Conservation (phyloP, 1,140 invertebrate species). For the Paralvinella palmiformis region DNA sequence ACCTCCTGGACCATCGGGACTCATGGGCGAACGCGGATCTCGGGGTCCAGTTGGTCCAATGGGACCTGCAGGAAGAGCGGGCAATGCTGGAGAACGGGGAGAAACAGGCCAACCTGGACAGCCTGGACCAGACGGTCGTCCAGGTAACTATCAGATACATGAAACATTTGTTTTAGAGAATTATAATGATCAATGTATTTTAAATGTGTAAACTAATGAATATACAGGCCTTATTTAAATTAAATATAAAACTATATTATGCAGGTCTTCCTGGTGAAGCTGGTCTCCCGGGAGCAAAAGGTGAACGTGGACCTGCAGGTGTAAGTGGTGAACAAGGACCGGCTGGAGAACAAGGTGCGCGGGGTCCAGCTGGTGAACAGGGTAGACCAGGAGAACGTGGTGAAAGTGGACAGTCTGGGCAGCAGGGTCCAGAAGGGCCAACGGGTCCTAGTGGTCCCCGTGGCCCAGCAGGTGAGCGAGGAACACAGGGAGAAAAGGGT, state of each 20-base stretch:
- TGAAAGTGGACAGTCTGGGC: too few species aligned
- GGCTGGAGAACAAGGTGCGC: not conserved
- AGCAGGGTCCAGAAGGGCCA: too few species aligned
- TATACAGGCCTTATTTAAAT: too few species aligned
- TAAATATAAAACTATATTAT: too few species aligned
- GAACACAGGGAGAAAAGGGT: not conserved
- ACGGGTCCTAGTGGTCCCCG: too few species aligned
- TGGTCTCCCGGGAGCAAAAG: not conserved
- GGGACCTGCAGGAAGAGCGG: constrained; percentile 56
- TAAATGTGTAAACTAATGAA: too few species aligned
- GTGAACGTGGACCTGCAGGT: constrained; percentile 6
- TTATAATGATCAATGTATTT: too few species aligned
- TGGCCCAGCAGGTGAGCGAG: too few species aligned
- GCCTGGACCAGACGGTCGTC: constrained; percentile 83
- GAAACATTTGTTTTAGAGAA: too few species aligned
- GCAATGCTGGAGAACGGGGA: constrained; percentile 50
- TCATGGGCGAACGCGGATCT: constrained; percentile 28
- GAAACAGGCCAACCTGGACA: constrained; percentile 33
- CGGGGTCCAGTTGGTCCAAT: constrained; percentile 39
- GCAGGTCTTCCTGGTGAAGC: not conserved
- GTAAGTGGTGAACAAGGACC: not conserved
- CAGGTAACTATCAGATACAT: too few species aligned
- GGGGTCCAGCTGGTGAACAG: too few species aligned
- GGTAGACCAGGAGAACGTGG: too few species aligned
- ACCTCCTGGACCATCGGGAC: constrained; percentile 14